Conservation (phyloP, 2,113 vertebrate genomes). For the Leucopsar rothschildi region DNA sequence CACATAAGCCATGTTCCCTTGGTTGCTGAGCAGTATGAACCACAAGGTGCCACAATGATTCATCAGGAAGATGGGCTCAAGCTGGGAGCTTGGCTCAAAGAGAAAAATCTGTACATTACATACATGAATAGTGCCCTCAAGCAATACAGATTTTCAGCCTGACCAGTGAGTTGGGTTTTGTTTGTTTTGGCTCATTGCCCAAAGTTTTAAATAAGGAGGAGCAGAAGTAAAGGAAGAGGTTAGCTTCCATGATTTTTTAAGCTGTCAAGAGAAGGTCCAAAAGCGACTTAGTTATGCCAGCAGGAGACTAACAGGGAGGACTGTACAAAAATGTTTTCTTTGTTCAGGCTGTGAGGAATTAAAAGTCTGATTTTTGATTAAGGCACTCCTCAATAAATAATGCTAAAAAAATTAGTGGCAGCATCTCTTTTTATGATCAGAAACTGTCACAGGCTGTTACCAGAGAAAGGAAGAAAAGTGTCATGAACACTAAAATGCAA, state of each 20-base stretch:
- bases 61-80: neutral
- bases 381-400: neutral
- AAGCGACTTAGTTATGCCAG: neutral
- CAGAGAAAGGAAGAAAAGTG: neutral
- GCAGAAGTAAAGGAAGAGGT: neutral
- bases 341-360: neutral
- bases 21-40: neutral
- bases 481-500: neutral
- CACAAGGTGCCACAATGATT: neutral
- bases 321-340: neutral
- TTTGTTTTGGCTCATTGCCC: neutral
- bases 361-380: neutral
- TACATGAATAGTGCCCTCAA: neutral
- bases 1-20: neutral
- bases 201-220: neutral
- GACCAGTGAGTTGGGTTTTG: neutral
- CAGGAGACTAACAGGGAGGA: neutral
- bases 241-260: neutral
- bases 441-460: neutral
- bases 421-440: neutral
- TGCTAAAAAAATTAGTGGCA: neutral
- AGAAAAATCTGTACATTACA: neutral
- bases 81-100: neutral
- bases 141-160: neutral
- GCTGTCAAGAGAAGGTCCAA: neutral